Base-by-base conservation (phyloP, 92 coral and sea anemone species). In the Plumapathes pennacea region DNA sequence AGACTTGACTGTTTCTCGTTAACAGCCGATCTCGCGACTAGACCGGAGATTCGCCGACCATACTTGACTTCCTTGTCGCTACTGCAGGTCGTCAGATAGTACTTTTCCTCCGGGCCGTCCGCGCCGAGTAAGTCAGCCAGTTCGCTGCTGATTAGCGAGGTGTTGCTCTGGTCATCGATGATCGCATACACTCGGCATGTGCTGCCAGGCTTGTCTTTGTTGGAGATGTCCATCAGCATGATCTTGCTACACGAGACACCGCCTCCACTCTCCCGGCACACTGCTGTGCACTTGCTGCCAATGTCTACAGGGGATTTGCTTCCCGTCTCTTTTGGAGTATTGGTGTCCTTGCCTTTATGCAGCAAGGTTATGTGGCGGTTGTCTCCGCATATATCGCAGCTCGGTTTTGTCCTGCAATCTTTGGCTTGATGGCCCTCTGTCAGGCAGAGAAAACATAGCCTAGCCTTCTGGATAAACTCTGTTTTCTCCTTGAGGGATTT, bases 391-490 rank as follows among this genome's bases (percentile, higher is more conserved):
- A 65, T 70, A 23, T 55, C 11, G 60, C 90, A 84, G 50, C 41
- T 29, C 20, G 65, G 38, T 15, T 46, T 55, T 20, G 49, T 20
- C 32, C 64, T 71, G 51, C 95, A 86, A n/a, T 44, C 34, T 39
- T 38, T 65, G 19, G 78, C 85, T 38, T 33, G 43, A 49, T 80
- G 86, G 39, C 13, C 37, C 3, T 46, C 54, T 36, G 49, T 25
- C 3, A 85, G 25, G 45, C 83, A 74, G 46, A 77, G 88, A 57
- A 82, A 74, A 32, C 88, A 82, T 7, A 82, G 69, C 5, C 78
- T 58, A 4, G 73, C 68, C 40, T 36, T 32, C n/a, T 40, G 24
- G 4, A 74, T 63, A 77, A 78, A 82, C 27, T 69, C 74, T 4
- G 83, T 69, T 34, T 60, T 47, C 42, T 81, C 88, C n/a, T 67